Evolutionary conservation across 2,113 vertebrate species (phyloP).

Genomic region (Propithecus coquereli): DNA sequence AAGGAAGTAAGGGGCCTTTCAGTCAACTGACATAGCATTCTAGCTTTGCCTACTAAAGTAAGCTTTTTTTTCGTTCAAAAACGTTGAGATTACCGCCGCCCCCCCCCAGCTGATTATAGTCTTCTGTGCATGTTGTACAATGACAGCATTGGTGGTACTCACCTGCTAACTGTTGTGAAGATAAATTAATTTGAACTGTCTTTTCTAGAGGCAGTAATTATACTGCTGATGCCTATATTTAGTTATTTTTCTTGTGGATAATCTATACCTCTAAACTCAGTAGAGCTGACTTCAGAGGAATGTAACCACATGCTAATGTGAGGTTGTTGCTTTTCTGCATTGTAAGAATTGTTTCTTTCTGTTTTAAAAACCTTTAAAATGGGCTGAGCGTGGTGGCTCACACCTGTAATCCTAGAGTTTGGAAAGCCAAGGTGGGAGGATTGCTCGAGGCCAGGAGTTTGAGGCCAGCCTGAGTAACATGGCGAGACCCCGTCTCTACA

Average conservation of each 20-base stretch:
- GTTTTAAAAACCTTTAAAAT: constrained; percentile 39
- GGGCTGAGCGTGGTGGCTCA: not conserved
- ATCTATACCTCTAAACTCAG: constrained; percentile 72
- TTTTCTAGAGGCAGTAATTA: constrained; percentile 80
- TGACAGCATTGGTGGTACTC: constrained; percentile 66
- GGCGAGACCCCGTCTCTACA: not conserved
- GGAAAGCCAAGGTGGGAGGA: not conserved
- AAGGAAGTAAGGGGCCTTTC: constrained; percentile 53
- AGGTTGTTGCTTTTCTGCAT: constrained; percentile 65
- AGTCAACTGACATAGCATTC: constrained; percentile 63
- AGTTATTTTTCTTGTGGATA: constrained; percentile 73
- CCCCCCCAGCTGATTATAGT: constrained; percentile 62
- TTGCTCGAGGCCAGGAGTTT: not conserved
- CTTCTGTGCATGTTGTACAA: constrained; percentile 65
- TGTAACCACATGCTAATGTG: constrained; percentile 48
- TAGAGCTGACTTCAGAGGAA: constrained; percentile 69
- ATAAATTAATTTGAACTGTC: constrained; percentile 81
- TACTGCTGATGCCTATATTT: constrained; percentile 79
- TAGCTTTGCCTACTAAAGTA: constrained; percentile 66
- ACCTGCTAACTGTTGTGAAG: constrained; percentile 76
- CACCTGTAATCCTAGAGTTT: not conserved
- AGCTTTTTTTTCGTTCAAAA: constrained; percentile 63
- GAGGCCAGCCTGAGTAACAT: not conserved
- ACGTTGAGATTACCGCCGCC: constrained; percentile 54
- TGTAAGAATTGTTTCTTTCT: constrained; percentile 3